Evolutionary conservation across 2,888 invertebrate species (phyloP), one percentile per base, ranked within the genome.

Genomic region (Andrena praecox): DNA sequence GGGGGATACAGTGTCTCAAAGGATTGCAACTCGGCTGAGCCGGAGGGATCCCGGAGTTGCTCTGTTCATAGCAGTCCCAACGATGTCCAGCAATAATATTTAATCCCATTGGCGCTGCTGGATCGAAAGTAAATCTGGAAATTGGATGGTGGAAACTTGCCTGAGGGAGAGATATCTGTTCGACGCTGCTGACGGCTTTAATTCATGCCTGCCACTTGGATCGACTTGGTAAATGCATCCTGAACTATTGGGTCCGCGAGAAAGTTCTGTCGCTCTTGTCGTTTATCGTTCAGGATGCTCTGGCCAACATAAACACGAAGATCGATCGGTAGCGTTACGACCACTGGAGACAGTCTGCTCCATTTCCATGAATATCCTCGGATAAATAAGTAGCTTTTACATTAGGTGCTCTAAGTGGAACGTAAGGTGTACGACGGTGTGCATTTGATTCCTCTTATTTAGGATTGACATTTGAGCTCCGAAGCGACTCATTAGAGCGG

Each of bases 11-110:
- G 60, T 20, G 64, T 66, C 42, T 20, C 50, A 33, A 52, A 64
- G 31, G 83, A 78, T 83, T 64, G 42, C 42, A 83, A 82, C 60
- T 83, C 52, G 52, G 27, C 68, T 75, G 75, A 79, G 59, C 29
- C 60, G 64, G 8, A 6, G n/a, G n/a, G 24, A 59, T 56, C 27
- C 20, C n/a, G 7, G 24, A 7, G 24, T 59, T 20, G 6, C 24
- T 52, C 29, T 42, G 16, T 24, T 33, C 10, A 12, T 29, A n/a
- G 12, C 33, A 27, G 8, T 42, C 31, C 10, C 20, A 5, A 10
- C 33, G 10, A 20, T 27, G 50, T 69, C 50, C 50, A 60, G 68
- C 50, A 73, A 73, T 60, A 69, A 73, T 82, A 76, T 67, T 69
- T 73, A 68, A 82, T 71, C 67, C 60, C 48, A 24, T 27, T 12